Percentiles rank a stretch among this genome's conserved stretches.
phyloP scores from a whole-genome alignment of 2,888 invertebrate genomes.

The Phyto melanocephala region DNA sequence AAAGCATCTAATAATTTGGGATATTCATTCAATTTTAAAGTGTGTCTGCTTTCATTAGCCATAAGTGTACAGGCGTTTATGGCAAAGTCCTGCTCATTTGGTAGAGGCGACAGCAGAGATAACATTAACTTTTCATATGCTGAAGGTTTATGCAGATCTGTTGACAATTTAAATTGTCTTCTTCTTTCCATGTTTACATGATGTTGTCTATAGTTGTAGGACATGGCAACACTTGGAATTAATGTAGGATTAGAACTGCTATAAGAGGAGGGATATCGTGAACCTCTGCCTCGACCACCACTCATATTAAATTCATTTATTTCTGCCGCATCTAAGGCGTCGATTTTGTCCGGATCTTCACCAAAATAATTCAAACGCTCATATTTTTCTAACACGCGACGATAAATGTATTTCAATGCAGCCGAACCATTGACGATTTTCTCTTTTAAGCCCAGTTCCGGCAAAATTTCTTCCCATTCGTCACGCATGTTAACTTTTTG shows the following conservation, averaged over 20 bases:
- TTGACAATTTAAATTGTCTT: slow-evolving; percentile 84
- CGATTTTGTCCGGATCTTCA: slow-evolving; percentile 89
- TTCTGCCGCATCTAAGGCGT: slow-evolving; percentile 81
- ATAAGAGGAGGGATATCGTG: slow-evolving; percentile 82
- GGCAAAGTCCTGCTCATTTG: slow-evolving; percentile 99
- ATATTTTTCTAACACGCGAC: slow-evolving; percentile 90
- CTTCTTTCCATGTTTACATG: slow-evolving; percentile 84
- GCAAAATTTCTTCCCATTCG: slow-evolving; percentile 91
- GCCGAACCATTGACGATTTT: slow-evolving; percentile 94
- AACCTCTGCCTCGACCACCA: slow-evolving; percentile 80
- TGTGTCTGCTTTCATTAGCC: slow-evolving; percentile 95
- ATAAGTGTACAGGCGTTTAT: slow-evolving; percentile 97
- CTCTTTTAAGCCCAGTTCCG: slow-evolving; percentile 87
- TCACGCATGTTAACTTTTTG: slow-evolving; percentile 95
- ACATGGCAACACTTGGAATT: slow-evolving; percentile 82
- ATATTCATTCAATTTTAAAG: slow-evolving; percentile 90
- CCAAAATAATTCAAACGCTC: slow-evolving; percentile 94
- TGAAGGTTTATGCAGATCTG: slow-evolving; percentile 83
- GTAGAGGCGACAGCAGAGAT: slow-evolving; percentile 95
- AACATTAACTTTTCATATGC: slow-evolving; percentile 93
- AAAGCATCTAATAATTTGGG: slow-evolving; percentile 93
- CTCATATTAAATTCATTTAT: slow-evolving; percentile 80
- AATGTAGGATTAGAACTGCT: slow-evolving; percentile 67
- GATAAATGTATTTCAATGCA: slow-evolving; percentile 90
- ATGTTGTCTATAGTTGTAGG: slow-evolving; percentile 89